Evolutionary conservation across 2,113 vertebrate species (phyloP).

Genomic region (Noctilio leporinus): DNA sequence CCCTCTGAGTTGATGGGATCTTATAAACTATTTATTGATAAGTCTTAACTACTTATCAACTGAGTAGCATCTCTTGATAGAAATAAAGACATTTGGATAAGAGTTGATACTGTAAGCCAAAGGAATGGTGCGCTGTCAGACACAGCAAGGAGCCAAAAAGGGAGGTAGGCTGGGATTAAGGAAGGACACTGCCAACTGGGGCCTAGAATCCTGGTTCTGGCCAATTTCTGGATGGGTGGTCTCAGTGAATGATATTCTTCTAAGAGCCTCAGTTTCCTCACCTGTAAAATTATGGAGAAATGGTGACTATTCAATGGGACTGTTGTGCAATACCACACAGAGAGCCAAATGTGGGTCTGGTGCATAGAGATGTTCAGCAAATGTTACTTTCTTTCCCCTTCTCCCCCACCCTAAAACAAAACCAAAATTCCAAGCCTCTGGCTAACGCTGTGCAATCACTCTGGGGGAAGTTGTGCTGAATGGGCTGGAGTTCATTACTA

Average conservation of each 20-base stretch:
- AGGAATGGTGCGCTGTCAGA: background rate
- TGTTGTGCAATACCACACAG: background rate
- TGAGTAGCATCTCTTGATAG: background rate
- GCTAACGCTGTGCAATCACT: background rate
- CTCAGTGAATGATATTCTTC: background rate
- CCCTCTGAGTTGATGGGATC: background rate
- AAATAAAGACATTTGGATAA: background rate
- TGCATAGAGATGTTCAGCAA: background rate
- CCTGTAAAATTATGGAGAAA: background rate
- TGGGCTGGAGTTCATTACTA: fast-evolving
- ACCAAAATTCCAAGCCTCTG: too few species aligned
- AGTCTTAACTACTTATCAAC: background rate
- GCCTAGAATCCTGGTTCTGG: background rate
- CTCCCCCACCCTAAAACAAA: background rate
- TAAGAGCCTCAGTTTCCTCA: background rate
- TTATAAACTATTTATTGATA: background rate
- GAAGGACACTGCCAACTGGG: background rate
- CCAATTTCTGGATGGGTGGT: background rate
- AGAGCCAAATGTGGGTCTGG: background rate
- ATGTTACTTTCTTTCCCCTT: background rate
- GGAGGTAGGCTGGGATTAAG: background rate
- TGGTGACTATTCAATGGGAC: too few species aligned
- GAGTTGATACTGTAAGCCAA: background rate
- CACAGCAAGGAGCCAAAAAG: background rate
- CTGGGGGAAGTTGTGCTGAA: fast-evolving